A percentile compares a stretch with the other conserved stretches of the same genome.
Conservation (phyloP, 2,113 vertebrate genomes). For the Prionailurus viverrinus region DNA sequence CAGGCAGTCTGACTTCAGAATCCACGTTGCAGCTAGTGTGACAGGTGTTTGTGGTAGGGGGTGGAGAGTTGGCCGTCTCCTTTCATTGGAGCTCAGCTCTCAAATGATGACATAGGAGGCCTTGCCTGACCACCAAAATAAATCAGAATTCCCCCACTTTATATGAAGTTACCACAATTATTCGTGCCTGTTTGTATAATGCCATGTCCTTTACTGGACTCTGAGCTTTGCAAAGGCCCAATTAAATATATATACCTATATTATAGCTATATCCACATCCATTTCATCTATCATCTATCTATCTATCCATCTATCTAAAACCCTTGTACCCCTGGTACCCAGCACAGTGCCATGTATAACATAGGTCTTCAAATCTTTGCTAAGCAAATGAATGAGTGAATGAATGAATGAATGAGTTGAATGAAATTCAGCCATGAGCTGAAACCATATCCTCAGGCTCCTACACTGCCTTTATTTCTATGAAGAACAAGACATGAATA, state of each 20-base stretch:
- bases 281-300: background rate
- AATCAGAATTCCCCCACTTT: background rate
- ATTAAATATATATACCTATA: too few species aligned
- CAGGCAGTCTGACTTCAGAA: background rate
- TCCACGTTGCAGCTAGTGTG: background rate
- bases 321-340: background rate
- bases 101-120: background rate
- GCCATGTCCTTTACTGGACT: background rate
- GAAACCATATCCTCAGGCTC: background rate
- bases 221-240: background rate
- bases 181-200: background rate
- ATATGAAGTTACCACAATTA: background rate
- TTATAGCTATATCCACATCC: background rate
- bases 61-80: background rate
- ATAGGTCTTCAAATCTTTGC: background rate
- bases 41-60: background rate
- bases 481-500: background rate
- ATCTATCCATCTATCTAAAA: background rate
- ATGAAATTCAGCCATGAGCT: background rate
- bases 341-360: background rate
- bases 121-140: background rate
- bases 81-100: background rate
- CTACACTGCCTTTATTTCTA: conserved; percentile 1
- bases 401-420: background rate
- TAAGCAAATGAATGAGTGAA: background rate